These are phyloP conservation scores for Drosophila subobscura DNA, from an alignment of 1,140 invertebrate species.

Conservation along the genomic window DNA sequence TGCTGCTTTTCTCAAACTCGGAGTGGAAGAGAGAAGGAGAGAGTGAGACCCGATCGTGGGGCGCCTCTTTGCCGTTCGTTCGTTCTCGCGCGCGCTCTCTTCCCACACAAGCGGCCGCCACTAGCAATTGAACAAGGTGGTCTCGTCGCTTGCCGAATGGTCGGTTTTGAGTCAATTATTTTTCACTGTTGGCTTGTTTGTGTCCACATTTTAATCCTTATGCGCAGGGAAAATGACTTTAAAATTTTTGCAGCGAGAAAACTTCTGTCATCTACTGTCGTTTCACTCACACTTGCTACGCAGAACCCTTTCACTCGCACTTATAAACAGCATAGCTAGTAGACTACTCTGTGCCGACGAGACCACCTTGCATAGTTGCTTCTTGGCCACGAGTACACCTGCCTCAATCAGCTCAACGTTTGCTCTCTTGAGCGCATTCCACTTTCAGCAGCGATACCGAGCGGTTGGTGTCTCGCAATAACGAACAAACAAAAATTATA, in stretches of 20 bases:
- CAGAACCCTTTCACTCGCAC: no score
- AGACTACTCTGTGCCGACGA: no score
- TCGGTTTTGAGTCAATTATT: no score
- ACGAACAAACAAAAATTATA: conserved; percentile 10
- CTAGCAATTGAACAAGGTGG: conserved; percentile 6
- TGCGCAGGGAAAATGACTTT: no score
- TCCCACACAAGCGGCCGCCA: conserved; percentile 32
- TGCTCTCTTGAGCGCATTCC: conserved; percentile 58
- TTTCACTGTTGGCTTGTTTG: no score
- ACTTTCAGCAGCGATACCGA: conserved; percentile 82
- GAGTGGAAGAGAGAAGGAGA: background rate
- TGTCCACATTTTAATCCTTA: no score
- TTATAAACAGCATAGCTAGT: no score
- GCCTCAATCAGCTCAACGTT: conserved; percentile 17
- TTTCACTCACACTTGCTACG: no score
- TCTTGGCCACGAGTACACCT: conserved; percentile 37
- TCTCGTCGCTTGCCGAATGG: background rate
- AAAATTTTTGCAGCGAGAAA: no score
- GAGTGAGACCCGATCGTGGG: conserved; percentile 4
- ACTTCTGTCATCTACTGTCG: no score
- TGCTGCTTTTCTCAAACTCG: conserved; percentile 2
- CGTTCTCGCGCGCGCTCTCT: conserved; percentile 25
- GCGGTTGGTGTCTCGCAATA: conserved; percentile 72
- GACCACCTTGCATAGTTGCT: no score
- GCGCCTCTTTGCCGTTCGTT: conserved; percentile 2